phyloP scores from a whole-genome alignment of 2,113 vertebrate species.

The Alethe diademata region DNA sequence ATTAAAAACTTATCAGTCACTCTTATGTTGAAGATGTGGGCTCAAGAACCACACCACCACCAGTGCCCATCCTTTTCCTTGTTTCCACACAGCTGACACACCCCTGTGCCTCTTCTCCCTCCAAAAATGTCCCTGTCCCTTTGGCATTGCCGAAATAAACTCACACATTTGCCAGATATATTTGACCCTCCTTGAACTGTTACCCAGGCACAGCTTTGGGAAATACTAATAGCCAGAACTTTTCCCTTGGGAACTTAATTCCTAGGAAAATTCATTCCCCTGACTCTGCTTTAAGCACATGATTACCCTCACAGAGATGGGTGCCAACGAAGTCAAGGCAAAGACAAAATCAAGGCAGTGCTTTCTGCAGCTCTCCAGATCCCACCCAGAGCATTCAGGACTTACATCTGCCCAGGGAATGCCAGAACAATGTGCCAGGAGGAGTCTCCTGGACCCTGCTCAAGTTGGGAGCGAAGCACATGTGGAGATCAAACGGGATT shows the following conservation, averaged over 20 bases:
- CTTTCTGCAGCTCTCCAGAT: background rate
- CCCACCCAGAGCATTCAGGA: background rate
- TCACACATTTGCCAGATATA: rapidly evolving
- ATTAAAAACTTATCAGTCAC: background rate
- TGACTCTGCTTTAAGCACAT: rapidly evolving
- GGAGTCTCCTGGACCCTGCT: background rate
- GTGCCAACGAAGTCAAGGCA: background rate
- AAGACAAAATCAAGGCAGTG: rapidly evolving
- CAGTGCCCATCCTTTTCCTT: background rate
- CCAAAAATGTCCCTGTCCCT: rapidly evolving
- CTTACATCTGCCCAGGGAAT: background rate
- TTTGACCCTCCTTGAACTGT: background rate
- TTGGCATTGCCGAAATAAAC: background rate
- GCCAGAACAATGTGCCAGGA: background rate
- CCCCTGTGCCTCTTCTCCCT: background rate
- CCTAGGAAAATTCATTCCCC: background rate
- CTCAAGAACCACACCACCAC: background rate
- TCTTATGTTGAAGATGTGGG: background rate
- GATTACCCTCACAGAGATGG: background rate
- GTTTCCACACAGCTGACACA: background rate
- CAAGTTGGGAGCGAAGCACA: background rate
- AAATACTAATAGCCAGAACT: background rate
- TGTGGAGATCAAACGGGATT: background rate
- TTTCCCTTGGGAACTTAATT: background rate
- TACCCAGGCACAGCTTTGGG: background rate